Percentiles rank a stretch among this genome's conserved stretches.
These are phyloP conservation scores for Pithys albifrons DNA, from an alignment of 2,113 vertebrate genomes.

Conservation along the genomic window DNA sequence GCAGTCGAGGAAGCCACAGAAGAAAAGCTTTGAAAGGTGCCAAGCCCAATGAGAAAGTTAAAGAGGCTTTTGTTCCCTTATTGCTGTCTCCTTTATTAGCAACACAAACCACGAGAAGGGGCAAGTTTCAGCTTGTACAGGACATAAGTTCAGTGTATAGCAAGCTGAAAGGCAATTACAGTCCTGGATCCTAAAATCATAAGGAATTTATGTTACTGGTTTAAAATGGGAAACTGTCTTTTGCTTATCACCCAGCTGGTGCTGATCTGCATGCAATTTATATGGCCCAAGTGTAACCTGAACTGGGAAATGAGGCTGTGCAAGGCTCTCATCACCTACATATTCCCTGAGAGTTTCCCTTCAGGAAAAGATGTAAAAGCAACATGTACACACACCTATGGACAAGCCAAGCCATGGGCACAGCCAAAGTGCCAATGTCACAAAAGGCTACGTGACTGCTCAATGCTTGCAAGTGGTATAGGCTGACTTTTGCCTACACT, in stretches of 20 bases:
- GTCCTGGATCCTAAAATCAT: not conserved
- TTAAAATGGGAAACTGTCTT: not conserved
- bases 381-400: fast-evolving
- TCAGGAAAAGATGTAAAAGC: not conserved
- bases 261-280: not conserved
- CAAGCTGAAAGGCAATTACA: not conserved
- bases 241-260: not conserved
- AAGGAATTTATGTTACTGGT: not conserved
- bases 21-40: not conserved
- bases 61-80: not conserved
- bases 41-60: not conserved
- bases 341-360: not conserved
- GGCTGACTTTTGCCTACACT: not conserved
- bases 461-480: not conserved
- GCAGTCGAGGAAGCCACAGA: fast-evolving
- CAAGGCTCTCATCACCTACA: not conserved
- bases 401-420: not conserved
- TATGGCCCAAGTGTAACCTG: not conserved
- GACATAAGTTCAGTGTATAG: not conserved
- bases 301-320: not conserved
- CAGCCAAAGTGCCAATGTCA: not conserved
- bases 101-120: not conserved
- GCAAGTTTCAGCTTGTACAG: not conserved
- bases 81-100: not conserved
- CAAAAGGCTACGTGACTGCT: not conserved